Base-by-base conservation (phyloP, 1,140 invertebrate genomes). In the Magallana ariakensis region DNA sequence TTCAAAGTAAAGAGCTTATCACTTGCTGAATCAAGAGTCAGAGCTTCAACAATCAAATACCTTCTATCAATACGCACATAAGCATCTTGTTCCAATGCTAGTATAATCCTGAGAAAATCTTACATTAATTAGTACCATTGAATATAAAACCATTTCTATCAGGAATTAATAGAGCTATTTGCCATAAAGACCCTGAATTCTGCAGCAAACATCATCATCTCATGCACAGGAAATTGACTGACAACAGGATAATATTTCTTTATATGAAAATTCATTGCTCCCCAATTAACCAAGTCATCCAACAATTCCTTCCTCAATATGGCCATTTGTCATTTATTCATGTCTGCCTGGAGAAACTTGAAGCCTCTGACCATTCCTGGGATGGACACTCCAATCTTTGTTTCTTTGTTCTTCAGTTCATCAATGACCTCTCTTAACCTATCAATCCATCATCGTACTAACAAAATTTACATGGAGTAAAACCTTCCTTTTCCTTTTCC, bases 241-340 rank as follows among this genome's bases (percentile, higher is more conserved):
- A 75, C 22, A 33, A 26, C 19, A 33, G n/a, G 8, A 9, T 75
- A 75, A 75, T 75, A 75, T 75, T 75, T 33, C 66, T 75, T 75
- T 5, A 26, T 75, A 75, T 26, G 13, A 75, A 75, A 75, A 75
- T 75, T 75, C 22, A 26, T 75, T 75, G 10, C 66, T 75, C 33
- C 33, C 66, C 22, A 26, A 75, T 33, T 75, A 75, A 75, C 22
- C 66, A 75, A 13, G 33, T 19, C 22, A 46, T 46, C 66, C 3
- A 19, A 13, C 58, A 16, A 62, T 62, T 62, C 58, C 58, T 19
- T 26, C 22, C 13, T 13, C 33, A 75, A 75, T 26, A 75, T 75
- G 22, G 22, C 66, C 13, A 75, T 13, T 75, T 22, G 22, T 75
- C 19, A 11, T 26, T 46, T 22, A 75, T 75, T 4, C 19, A 75